These are phyloP conservation scores for Nautilus pompilius DNA, from an alignment of 1,140 invertebrate genomes.

Conservation along the genomic window DNA sequence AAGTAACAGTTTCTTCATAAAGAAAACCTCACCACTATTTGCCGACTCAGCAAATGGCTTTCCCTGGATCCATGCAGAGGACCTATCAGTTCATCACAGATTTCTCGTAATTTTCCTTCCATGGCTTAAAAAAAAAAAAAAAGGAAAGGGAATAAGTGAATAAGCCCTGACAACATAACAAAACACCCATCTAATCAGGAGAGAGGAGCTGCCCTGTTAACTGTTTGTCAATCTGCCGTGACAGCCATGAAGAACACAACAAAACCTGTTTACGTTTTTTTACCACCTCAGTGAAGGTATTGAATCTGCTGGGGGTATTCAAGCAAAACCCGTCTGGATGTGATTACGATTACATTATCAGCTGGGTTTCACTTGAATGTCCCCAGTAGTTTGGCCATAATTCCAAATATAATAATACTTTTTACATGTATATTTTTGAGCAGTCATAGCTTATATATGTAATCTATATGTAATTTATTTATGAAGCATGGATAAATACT, in stretches of 20 bases:
- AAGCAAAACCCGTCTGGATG: too few species aligned
- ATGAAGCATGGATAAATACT: too few species aligned
- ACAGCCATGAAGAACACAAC: not conserved
- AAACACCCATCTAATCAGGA: not conserved
- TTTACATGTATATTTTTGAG: too few species aligned
- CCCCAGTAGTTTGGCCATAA: too few species aligned
- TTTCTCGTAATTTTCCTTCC: constrained; percentile 44
- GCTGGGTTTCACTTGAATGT: too few species aligned
- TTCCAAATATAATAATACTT: too few species aligned
- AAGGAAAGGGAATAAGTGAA: not conserved
- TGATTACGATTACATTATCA: too few species aligned
- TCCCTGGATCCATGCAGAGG: constrained; percentile 39
- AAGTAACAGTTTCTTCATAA: not conserved
- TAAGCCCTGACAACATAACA: not conserved
- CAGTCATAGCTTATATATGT: too few species aligned
- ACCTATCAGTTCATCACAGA: constrained; percentile 52
- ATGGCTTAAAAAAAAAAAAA: constrained; percentile 29
- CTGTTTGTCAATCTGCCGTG: not conserved
- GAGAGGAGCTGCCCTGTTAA: not conserved
- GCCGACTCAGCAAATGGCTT: constrained; percentile 48
- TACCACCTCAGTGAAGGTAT: not conserved
- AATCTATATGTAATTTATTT: too few species aligned
- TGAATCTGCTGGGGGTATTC: not conserved
- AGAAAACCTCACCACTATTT: constrained; percentile 49
- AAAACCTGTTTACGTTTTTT: not conserved